phyloP scores from a whole-genome alignment of 2,797 vertebrate species.

The Karalla daura region DNA sequence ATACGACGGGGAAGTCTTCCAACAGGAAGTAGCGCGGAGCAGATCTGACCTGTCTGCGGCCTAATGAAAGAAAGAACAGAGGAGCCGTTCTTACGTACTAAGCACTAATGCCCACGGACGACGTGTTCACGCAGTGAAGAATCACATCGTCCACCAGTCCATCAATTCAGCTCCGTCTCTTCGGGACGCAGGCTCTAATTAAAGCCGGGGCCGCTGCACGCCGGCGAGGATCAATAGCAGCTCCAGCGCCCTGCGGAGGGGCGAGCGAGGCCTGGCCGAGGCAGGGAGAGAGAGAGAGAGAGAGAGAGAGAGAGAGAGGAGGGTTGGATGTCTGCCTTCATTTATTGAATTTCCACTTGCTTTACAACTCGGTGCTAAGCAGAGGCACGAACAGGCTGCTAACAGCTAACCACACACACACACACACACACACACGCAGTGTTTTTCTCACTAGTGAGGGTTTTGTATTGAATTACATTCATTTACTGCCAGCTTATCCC shows the following conservation, averaged over 20 bases:
- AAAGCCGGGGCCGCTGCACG: constrained; percentile 66
- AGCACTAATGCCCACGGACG: not conserved
- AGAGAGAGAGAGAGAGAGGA: constrained; percentile 9
- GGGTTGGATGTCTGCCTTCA: constrained; percentile 38
- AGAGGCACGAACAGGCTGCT: constrained; percentile 55
- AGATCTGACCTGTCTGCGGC: constrained; percentile 69
- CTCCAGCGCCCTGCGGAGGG: constrained; percentile 41
- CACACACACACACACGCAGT: constrained; percentile 1
- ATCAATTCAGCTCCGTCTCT: not conserved
- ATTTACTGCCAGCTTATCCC: not conserved
- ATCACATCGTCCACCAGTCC: not conserved
- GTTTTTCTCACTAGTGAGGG: not conserved
- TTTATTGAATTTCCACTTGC: constrained; percentile 72
- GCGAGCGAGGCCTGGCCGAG: not conserved
- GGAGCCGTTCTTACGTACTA: not conserved
- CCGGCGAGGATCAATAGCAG: constrained; percentile 66
- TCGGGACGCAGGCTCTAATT: constrained; percentile 76
- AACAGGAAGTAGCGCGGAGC: constrained; percentile 74
- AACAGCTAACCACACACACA: constrained; percentile 3
- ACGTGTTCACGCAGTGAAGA: not conserved
- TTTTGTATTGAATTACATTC: not conserved
- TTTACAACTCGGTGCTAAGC: constrained; percentile 70
- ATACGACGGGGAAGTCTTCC: constrained; percentile 68
- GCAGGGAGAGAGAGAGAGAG: not conserved
- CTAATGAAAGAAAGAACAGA: constrained; percentile 7